Evolutionary conservation across 2,888 invertebrate genomes (phyloP), one percentile per base, ranked within the genome.

Genomic region (Thereva nobilitata): DNA sequence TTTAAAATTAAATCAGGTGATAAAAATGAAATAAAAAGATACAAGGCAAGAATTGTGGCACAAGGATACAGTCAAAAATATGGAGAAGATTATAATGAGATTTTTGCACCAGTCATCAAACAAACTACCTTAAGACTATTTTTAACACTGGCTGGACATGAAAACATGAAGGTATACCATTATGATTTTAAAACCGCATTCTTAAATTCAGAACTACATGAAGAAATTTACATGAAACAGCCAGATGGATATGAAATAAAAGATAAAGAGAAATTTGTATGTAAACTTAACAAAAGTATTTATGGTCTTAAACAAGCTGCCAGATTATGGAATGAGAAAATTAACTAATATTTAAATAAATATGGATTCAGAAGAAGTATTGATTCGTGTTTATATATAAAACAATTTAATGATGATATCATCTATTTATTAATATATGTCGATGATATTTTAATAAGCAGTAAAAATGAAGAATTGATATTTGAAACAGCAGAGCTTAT

Each of bases 71-170:
- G n/a, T 45, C n/a, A 45, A 45, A 45, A 10, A 45, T 8, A 45
- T 45, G 45, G 45, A 7, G 10, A 10, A 10, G 45, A 45, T 45
- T 45, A 45, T 7, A 7, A 5, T 9, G 45, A 45, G 0, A 45
- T 10, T 10, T 45, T 10, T 45, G 5, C 45, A 10, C 45, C 45
- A 7, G 45, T 45, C 9, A 10, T 10, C 4, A 7, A 10, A 2
- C 9, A 10, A 5, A 45, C n/a, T 45, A 5, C 34, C 1, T 34
- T 52, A 6, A 8, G 52, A n/a, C 6, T 37, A 2, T 5, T 52
- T n/a, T 52, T 52, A 0, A 35, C 52, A 37, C 56, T 75, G 23
- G 73, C 73, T n/a, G 73, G 73, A 4, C 56, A 72, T 40, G 41
- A 55, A 37, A 50, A 55, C 1, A 44, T 74, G 72, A 50, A 74